phyloP scores from a whole-genome alignment of 2,797 vertebrate species.

The Acipenser oxyrinchus region DNA sequence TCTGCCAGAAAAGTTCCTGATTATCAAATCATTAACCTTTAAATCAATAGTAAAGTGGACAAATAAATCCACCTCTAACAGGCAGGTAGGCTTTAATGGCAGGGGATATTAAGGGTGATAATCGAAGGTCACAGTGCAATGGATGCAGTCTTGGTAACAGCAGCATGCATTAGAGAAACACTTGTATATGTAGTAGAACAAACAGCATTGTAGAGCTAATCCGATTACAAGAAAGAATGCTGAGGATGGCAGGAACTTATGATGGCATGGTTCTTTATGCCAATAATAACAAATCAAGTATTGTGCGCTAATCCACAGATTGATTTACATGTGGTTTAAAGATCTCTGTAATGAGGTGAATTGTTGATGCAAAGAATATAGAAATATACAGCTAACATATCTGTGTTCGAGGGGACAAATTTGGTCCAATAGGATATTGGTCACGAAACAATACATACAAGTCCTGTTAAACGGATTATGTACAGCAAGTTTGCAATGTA shows the following conservation, averaged over 20 bases:
- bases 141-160: constrained; percentile 11
- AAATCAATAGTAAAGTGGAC: not conserved
- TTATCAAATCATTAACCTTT: not conserved
- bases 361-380: too few relatives aligned
- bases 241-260: constrained; percentile 47
- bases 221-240: constrained; percentile 53
- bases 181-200: constrained; percentile 23
- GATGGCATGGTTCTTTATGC: constrained; percentile 16
- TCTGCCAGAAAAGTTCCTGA: not conserved
- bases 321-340: constrained; percentile 49
- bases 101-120: constrained; percentile 50
- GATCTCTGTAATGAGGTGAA: constrained; percentile 35
- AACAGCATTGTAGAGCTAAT: constrained; percentile 49
- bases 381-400: too few relatives aligned
- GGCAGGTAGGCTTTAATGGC: constrained; percentile 40
- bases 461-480: too few relatives aligned
- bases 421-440: too few relatives aligned
- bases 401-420: too few relatives aligned
- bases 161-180: not conserved
- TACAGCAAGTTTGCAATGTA: too few relatives aligned
- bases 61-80: not conserved
- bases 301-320: constrained; percentile 41
- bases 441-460: too few relatives aligned
- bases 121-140: constrained; percentile 44
- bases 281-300: constrained; percentile 22